Percentiles rank a stretch among this genome's conserved stretches.
Conservation (phyloP, 2,888 invertebrate species). For the Cremastinae sp. region DNA sequence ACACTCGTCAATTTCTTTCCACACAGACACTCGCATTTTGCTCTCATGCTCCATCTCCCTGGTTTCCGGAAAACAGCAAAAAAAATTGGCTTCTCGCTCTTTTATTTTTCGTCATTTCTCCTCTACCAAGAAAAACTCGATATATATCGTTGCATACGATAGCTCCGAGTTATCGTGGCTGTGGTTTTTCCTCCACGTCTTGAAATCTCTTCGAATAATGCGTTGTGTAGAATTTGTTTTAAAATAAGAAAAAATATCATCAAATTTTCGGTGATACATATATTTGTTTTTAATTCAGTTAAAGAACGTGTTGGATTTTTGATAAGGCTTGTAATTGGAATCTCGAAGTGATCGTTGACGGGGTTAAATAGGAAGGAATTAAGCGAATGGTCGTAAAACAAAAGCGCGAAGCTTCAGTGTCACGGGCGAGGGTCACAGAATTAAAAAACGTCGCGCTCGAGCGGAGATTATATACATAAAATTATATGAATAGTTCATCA, state of each 20-base stretch:
- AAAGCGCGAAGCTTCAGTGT: background rate
- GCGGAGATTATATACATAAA: conserved; percentile 35
- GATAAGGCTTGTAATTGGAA: background rate
- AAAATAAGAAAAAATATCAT: no score
- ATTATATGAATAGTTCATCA: conserved; percentile 49
- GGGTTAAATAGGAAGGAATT: background rate
- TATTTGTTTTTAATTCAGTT: no score
- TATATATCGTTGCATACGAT: no score
- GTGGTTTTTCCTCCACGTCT: no score
- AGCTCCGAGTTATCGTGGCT: no score
- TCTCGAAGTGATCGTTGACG: background rate
- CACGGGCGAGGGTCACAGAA: conserved; percentile 3
- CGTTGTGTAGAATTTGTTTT: no score
- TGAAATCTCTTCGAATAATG: no score
- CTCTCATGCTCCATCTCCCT: conserved; percentile 20
- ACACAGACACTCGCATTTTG: conserved; percentile 5
- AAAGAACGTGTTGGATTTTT: background rate
- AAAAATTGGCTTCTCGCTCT: conserved; percentile 6
- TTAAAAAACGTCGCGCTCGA: conserved; percentile 27
- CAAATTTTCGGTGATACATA: no score
- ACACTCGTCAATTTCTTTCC: conserved; percentile 33
- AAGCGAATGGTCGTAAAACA: conserved; percentile 1
- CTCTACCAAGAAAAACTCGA: conserved; percentile 55
- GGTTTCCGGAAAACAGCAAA: background rate
- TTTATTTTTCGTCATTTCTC: conserved; percentile 34